phyloP scores from a whole-genome alignment of 2,888 invertebrate genomes.

The Drosophila prolongata region DNA sequence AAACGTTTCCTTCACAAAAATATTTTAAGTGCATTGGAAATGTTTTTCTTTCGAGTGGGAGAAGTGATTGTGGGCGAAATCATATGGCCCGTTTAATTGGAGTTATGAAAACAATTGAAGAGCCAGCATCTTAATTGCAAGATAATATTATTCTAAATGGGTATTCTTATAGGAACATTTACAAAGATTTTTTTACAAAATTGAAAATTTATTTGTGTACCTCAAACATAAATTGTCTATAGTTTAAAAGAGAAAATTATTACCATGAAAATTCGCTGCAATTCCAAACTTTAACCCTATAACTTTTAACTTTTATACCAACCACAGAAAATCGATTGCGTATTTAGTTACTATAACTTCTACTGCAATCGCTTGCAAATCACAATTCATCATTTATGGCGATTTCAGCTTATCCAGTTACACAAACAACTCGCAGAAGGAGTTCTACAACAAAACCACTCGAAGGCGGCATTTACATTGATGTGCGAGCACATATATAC shows the following conservation, averaged over 20 bases:
- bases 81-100: conserved; percentile 18
- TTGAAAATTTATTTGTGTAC: too few relatives aligned
- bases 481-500: conserved; percentile 20
- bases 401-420: conserved; percentile 55
- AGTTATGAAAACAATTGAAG: conserved; percentile 30
- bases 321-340: conserved; percentile 22
- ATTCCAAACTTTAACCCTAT: neutral
- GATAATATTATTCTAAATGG: conserved; percentile 8
- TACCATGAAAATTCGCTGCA: neutral
- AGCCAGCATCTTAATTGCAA: neutral
- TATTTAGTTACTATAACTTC: conserved; percentile 34
- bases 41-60: conserved; percentile 25
- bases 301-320: neutral
- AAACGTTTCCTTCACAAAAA: conserved; percentile 27
- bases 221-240: too few relatives aligned
- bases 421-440: conserved; percentile 32
- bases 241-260: too few relatives aligned
- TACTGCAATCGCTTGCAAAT: conserved; percentile 31
- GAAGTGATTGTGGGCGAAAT: conserved; percentile 12
- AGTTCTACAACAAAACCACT: conserved; percentile 26
- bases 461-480: conserved; percentile 41
- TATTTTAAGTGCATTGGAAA: conserved; percentile 43
- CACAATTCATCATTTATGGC: conserved; percentile 44
- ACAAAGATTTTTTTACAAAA: too few relatives aligned
- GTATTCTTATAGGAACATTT: neutral